A percentile compares a stretch with the other conserved stretches of the same genome.
These are phyloP conservation scores for Druon quercuslanigerum DNA, from an alignment of 1,140 invertebrate species.

Conservation along the genomic window DNA sequence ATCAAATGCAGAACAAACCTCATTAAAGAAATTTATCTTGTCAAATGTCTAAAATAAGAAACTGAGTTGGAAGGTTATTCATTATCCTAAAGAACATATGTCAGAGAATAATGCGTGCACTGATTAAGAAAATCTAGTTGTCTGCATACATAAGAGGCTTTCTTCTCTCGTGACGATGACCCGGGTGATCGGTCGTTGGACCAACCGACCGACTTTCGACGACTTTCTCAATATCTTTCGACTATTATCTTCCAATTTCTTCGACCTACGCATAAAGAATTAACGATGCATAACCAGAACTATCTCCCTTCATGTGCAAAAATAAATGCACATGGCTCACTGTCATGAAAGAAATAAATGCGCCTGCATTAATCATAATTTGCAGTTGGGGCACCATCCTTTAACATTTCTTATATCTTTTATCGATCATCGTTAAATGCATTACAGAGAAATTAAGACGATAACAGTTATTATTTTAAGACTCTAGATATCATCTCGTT, in stretches of 20 bases:
- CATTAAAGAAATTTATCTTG: too few species aligned
- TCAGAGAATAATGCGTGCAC: slow-evolving; percentile 38
- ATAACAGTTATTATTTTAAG: too few species aligned
- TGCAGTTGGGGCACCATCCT: too few species aligned
- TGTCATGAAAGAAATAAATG: background rate
- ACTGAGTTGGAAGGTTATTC: slow-evolving; percentile 42
- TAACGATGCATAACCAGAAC: slow-evolving; percentile 29
- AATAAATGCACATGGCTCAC: slow-evolving; percentile 19
- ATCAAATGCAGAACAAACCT: too few species aligned
- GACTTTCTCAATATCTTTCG: slow-evolving; percentile 59
- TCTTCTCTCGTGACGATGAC: slow-evolving; percentile 65
- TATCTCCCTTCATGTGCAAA: slow-evolving; percentile 23
- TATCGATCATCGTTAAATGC: too few species aligned
- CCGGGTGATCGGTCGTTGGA: slow-evolving; percentile 56
- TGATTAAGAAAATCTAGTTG: slow-evolving; percentile 50
- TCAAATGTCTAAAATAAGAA: slow-evolving; percentile 19
- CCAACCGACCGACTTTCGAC: slow-evolving; percentile 68
- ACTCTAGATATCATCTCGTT: too few species aligned
- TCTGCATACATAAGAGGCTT: slow-evolving; percentile 44
- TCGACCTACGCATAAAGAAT: background rate
- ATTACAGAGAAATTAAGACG: too few species aligned
- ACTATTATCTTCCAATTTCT: slow-evolving; percentile 26
- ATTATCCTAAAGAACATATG: slow-evolving; percentile 35
- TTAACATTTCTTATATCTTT: too few species aligned
- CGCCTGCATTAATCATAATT: background rate